Evolutionary conservation across 2,888 invertebrate genomes (phyloP).

Genomic region (Serripes groenlandicus): DNA sequence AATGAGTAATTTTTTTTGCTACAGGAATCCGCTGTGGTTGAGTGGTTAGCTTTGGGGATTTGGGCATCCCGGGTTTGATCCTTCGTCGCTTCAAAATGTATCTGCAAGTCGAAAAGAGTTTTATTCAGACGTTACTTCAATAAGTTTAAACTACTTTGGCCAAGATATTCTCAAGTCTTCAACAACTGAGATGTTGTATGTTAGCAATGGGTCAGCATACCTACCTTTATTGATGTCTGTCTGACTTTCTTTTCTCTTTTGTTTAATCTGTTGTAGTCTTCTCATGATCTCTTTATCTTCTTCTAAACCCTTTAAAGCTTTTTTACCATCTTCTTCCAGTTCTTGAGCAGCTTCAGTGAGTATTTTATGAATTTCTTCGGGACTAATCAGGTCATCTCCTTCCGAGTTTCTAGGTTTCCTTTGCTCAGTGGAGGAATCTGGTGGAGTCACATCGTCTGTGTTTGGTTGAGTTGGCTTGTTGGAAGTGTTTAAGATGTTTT

Average conservation of each 20-base stretch:
- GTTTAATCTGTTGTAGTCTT: conserved; percentile 83
- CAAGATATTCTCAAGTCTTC: no score
- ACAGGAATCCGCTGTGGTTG: no score
- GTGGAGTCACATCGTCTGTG: neutral
- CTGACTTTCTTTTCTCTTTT: conserved; percentile 80
- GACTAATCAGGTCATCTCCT: conserved; percentile 60
- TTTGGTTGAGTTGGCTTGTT: neutral
- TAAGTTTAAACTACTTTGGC: no score
- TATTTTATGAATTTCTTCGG: conserved; percentile 79
- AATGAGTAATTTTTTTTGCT: no score
- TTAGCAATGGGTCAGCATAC: no score
- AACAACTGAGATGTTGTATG: no score
- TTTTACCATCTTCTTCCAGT: conserved; percentile 80
- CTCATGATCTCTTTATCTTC: conserved; percentile 83
- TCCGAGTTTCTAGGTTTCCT: conserved; percentile 27
- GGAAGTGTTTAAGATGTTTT: conserved; percentile 12
- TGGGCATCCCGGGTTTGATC: no score
- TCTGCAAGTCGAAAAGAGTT: no score
- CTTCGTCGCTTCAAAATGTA: no score
- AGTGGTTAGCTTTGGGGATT: no score
- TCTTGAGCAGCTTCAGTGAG: conserved; percentile 78
- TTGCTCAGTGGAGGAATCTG: neutral
- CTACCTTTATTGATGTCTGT: conserved; percentile 63
- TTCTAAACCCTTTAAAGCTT: conserved; percentile 77
- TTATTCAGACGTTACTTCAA: no score